These are phyloP conservation scores for Thryonomys swinderianus DNA, from an alignment of 2,113 vertebrate genomes.

Conservation along the genomic window DNA sequence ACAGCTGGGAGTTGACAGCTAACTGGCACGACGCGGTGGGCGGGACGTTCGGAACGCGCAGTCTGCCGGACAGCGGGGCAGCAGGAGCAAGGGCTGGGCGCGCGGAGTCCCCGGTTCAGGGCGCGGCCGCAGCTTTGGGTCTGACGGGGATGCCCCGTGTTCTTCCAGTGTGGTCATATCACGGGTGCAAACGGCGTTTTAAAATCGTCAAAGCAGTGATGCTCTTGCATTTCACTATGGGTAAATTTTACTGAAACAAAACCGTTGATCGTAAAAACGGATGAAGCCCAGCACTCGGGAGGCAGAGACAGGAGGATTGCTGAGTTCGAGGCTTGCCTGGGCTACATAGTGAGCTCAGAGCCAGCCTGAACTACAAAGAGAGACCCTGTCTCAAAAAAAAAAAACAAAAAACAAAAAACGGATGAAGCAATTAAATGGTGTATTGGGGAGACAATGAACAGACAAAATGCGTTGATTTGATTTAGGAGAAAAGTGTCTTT, in stretches of 20 bases:
- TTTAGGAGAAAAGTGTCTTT: neutral
- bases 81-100: too few species aligned
- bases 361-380: too few species aligned
- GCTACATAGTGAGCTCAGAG: too few species aligned
- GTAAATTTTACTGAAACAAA: neutral
- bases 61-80: too few species aligned
- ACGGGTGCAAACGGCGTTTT: neutral
- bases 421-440: neutral
- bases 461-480: neutral
- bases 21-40: neutral
- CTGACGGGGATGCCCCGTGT: neutral
- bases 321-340: too few species aligned
- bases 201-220: neutral
- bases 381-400: too few species aligned
- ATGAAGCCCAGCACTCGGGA: too few species aligned
- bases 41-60: neutral
- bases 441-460: neutral
- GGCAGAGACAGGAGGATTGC: too few species aligned
- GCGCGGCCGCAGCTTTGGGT: neutral
- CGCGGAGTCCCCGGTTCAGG: too few species aligned
- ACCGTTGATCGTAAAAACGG: neutral
- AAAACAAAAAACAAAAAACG: too few species aligned
- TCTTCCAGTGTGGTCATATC: neutral
- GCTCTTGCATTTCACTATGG: neutral
- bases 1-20: neutral